phyloP scores from a whole-genome alignment of 2,797 vertebrate species.

The Xiphophorus birchmanni region DNA sequence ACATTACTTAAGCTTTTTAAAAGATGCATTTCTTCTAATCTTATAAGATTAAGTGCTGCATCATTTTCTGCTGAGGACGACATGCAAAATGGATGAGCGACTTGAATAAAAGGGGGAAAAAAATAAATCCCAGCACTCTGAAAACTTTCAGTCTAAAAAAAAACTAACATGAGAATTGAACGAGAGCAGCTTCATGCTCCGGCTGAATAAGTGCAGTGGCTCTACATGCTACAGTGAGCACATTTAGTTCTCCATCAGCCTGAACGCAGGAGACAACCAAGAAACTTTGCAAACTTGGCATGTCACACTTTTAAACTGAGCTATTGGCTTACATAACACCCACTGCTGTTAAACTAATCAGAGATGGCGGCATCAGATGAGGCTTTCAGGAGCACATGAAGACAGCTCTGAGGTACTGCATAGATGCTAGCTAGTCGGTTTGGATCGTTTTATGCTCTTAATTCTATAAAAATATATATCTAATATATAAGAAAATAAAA shows the following conservation, averaged over 20 bases:
- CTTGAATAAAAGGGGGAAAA: not conserved
- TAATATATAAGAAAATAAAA: not conserved
- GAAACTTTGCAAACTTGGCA: constrained; percentile 25
- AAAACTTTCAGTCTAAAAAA: not conserved
- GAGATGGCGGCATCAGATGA: constrained; percentile 28
- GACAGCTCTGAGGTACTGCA: not conserved
- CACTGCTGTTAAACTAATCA: constrained; percentile 5
- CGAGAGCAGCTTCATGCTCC: not conserved
- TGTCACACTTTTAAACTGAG: constrained; percentile 32
- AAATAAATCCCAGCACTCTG: not conserved
- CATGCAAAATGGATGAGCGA: not conserved
- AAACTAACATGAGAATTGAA: not conserved
- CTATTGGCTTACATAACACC: constrained; percentile 45
- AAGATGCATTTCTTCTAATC: not conserved
- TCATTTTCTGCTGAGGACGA: not conserved
- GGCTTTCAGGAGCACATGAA: not conserved
- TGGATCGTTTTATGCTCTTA: not conserved
- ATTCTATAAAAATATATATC: not conserved
- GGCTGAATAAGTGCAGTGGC: constrained; percentile 11
- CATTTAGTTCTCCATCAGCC: constrained; percentile 35
- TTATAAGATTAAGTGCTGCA: not conserved
- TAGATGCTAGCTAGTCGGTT: not conserved
- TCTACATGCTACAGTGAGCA: constrained; percentile 39
- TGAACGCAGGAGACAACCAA: constrained; percentile 39
- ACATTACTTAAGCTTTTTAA: not conserved